Evolutionary conservation across 1,140 invertebrate genomes (phyloP).

Genomic region (Paramacrobiotus metropolitanus): DNA sequence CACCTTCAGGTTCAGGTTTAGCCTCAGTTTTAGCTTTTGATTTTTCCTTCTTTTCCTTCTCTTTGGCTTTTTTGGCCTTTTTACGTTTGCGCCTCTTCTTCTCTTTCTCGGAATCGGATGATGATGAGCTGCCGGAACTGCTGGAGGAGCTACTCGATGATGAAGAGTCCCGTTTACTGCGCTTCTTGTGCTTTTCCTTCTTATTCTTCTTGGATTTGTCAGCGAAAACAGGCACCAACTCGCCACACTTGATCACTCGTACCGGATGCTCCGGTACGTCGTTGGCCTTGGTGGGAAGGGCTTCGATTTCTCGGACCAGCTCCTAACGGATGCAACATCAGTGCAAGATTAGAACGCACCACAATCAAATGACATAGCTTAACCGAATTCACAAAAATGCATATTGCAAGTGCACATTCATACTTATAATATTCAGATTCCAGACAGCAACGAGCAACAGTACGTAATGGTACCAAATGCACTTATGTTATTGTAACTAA

Average conservation of each 20-base stretch:
- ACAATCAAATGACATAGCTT: too few relatives aligned
- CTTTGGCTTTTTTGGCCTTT: background rate
- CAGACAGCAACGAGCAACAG: too few relatives aligned
- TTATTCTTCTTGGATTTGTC: background rate
- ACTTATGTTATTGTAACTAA: too few relatives aligned
- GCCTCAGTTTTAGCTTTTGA: background rate
- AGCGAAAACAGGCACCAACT: background rate
- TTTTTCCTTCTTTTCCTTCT: background rate
- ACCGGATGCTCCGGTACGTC: background rate
- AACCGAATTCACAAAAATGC: too few relatives aligned
- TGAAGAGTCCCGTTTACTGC: too few relatives aligned
- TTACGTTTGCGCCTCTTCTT: background rate
- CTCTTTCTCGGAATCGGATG: background rate
- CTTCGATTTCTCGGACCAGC: background rate
- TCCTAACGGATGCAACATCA: background rate
- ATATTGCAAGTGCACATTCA: too few relatives aligned
- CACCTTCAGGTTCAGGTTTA: background rate
- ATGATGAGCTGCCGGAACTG: background rate
- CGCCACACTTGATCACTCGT: background rate
- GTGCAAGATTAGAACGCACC: too few relatives aligned
- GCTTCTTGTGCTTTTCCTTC: background rate
- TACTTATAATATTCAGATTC: too few relatives aligned
- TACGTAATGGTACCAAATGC: too few relatives aligned
- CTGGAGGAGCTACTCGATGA: too few relatives aligned
- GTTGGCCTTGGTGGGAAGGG: background rate